phyloP scores from a whole-genome alignment of 2,888 invertebrate genomes.

The Ligdia adustata region DNA sequence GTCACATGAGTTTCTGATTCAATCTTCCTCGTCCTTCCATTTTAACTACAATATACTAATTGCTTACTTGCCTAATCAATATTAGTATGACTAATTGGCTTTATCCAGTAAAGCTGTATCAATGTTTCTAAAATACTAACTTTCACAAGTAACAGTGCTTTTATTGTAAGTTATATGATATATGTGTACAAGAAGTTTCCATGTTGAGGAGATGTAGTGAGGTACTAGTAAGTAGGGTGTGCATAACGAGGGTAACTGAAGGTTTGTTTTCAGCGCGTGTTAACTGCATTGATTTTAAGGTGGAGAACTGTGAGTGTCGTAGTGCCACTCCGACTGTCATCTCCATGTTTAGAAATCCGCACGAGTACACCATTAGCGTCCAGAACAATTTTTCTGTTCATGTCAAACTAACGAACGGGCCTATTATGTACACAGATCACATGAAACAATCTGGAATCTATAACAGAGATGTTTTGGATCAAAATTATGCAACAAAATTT shows the following conservation, averaged over 20 bases:
- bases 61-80: slow-evolving; percentile 59
- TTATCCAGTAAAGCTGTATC: slow-evolving; percentile 38
- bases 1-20: slow-evolving; percentile 25
- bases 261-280: slow-evolving; percentile 85
- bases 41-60: slow-evolving; percentile 51
- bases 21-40: slow-evolving; percentile 41
- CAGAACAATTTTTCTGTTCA: slow-evolving; percentile 55
- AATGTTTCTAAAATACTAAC: slow-evolving; percentile 34
- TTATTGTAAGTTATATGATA: slow-evolving; percentile 26
- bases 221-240: slow-evolving; percentile 62
- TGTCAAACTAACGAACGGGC: slow-evolving; percentile 8
- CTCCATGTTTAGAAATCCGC: slow-evolving; percentile 77
- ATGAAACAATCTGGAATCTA: neutral
- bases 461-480: neutral
- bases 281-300: slow-evolving; percentile 85
- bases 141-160: slow-evolving; percentile 32
- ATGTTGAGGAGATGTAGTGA: slow-evolving; percentile 13
- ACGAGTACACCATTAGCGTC: slow-evolving; percentile 62
- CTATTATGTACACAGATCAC: neutral
- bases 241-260: slow-evolving; percentile 71
- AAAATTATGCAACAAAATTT: slow-evolving; percentile 1
- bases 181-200: slow-evolving; percentile 22
- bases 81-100: slow-evolving; percentile 52
- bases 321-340: slow-evolving; percentile 76
- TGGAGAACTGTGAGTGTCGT: slow-evolving; percentile 85